Conservation (phyloP, 2,113 vertebrate species). For the Condylura cristata region DNA sequence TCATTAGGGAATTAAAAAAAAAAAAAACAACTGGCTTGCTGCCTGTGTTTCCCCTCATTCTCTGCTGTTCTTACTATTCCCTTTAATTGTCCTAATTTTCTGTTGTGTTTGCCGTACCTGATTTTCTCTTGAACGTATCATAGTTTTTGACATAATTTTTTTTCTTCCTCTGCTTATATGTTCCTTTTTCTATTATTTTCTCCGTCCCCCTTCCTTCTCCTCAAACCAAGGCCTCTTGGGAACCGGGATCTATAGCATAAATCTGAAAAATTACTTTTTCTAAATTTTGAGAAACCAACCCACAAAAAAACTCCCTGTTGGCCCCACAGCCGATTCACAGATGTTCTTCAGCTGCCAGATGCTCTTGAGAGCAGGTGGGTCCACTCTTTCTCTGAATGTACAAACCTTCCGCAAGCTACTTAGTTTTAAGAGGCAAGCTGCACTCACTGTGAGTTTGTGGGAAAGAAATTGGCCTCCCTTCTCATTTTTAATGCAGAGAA, state of each 20-base stretch:
- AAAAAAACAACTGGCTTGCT: not conserved
- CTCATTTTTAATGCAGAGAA: not conserved
- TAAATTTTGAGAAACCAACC: not conserved
- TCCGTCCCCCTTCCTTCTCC: not conserved
- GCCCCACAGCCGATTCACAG: not conserved
- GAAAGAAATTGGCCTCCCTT: rapidly evolving
- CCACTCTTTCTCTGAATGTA: not conserved
- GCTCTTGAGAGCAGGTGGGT: not conserved
- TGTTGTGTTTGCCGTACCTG: not conserved
- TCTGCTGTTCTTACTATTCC: not conserved
- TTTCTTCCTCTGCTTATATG: not conserved
- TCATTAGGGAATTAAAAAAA: not conserved
- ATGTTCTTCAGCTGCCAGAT: not conserved
- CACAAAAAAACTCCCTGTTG: not conserved
- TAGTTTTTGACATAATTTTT: not conserved
- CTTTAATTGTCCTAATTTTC: not conserved
- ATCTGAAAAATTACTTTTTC: not conserved
- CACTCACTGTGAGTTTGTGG: not conserved
- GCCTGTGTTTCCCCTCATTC: not conserved
- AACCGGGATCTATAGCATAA: not conserved
- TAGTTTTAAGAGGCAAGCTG: not conserved
- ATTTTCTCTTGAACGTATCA: not conserved
- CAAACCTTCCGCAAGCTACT: not conserved
- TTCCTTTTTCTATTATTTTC: not conserved
- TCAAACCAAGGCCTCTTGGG: not conserved